phyloP scores from a whole-genome alignment of 2,888 invertebrate species.

The Poecilobothrus nobilitatus region DNA sequence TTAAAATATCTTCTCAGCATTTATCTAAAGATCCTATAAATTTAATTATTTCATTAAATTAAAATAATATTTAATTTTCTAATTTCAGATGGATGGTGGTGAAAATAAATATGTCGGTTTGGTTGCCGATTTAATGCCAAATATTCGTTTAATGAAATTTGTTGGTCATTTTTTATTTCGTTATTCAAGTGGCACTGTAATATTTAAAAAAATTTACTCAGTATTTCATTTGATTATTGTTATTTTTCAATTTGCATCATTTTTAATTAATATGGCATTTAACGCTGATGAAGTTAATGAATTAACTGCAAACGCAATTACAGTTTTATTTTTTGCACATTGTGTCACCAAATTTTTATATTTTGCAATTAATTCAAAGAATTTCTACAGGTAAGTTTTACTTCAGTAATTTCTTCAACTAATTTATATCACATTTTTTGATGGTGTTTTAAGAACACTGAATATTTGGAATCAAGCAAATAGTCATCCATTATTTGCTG shows the following conservation, averaged over 20 bases:
- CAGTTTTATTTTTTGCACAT: constrained; percentile 71
- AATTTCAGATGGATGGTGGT: neutral
- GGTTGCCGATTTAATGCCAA: constrained; percentile 76
- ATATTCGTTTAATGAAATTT: constrained; percentile 67
- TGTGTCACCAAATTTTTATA: constrained; percentile 65
- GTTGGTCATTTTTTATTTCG: constrained; percentile 73
- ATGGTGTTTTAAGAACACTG: constrained; percentile 50
- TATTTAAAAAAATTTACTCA: constrained; percentile 55
- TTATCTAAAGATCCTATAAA: no score
- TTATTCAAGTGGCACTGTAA: constrained; percentile 57
- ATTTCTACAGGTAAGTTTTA: constrained; percentile 59
- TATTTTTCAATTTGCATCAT: constrained; percentile 52
- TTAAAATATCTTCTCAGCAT: no score
- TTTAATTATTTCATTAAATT: no score
- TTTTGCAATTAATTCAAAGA: constrained; percentile 63
- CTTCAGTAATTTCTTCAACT: neutral
- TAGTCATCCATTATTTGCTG: constrained; percentile 74
- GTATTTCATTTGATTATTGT: constrained; percentile 54
- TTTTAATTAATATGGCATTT: constrained; percentile 59
- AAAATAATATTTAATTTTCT: neutral
- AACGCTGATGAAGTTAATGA: constrained; percentile 70
- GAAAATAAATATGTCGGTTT: constrained; percentile 51
- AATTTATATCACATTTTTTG: neutral
- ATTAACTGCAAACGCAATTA: constrained; percentile 68
- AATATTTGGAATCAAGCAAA: constrained; percentile 79